phyloP scores from a whole-genome alignment of 2,888 invertebrate species.

The Terebella lapidaria region DNA sequence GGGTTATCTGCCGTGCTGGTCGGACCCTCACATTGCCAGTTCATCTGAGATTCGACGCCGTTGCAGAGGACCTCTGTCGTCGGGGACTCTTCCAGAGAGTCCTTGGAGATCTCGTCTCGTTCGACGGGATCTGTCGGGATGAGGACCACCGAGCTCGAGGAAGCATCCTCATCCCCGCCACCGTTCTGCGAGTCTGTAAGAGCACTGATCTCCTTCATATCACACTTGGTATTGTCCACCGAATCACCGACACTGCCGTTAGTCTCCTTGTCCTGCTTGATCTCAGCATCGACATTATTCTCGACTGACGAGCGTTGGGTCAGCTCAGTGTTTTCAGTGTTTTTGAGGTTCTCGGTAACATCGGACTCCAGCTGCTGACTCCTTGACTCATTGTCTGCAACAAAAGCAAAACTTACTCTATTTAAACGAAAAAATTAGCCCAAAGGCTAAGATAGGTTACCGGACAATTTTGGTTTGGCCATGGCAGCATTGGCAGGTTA shows the following conservation, averaged over 20 bases:
- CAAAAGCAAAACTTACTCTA: too few relatives aligned
- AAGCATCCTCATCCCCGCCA: not conserved
- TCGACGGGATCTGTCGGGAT: not conserved
- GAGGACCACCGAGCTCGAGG: not conserved
- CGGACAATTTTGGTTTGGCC: too few relatives aligned
- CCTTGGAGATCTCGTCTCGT: not conserved
- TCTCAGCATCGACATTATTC: not conserved
- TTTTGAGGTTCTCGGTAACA: not conserved
- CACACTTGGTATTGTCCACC: too few relatives aligned
- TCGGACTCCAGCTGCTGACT: slow-evolving; percentile 7
- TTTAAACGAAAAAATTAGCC: too few relatives aligned
- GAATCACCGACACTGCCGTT: too few relatives aligned
- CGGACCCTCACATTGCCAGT: too few relatives aligned
- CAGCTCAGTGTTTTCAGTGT: not conserved
- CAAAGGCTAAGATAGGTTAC: too few relatives aligned
- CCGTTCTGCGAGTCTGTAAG: not conserved
- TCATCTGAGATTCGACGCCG: slow-evolving; percentile 15
- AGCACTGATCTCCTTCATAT: not conserved
- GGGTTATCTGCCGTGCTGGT: not conserved
- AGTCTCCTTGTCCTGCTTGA: not conserved
- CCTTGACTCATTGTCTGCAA: too few relatives aligned
- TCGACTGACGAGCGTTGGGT: not conserved
- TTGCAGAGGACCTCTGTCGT: slow-evolving; percentile 14
- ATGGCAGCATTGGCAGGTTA: too few relatives aligned
- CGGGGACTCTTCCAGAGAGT: not conserved